These are phyloP conservation scores for Glaucomys volans DNA, from an alignment of 2,113 vertebrate species.

Conservation along the genomic window DNA sequence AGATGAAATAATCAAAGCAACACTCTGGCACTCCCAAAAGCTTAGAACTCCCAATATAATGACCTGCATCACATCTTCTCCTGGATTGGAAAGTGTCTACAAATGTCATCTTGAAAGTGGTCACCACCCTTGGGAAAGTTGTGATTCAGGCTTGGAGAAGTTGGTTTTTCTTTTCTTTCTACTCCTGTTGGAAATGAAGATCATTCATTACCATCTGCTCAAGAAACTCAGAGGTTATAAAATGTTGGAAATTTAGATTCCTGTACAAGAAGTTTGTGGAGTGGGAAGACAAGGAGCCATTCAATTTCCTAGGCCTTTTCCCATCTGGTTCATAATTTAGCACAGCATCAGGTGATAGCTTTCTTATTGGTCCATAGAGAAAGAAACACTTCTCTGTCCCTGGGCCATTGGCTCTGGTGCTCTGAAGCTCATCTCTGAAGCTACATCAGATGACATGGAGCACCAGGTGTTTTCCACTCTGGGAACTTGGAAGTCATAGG, in stretches of 20 bases:
- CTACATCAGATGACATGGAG: background rate
- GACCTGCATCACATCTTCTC: background rate
- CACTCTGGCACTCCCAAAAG: background rate
- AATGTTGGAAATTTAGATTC: slow-evolving; percentile 25
- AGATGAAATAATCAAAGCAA: slow-evolving; percentile 1
- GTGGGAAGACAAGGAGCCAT: background rate
- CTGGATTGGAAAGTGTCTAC: background rate
- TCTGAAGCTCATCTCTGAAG: background rate
- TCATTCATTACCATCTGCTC: slow-evolving; percentile 59
- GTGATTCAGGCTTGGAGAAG: background rate
- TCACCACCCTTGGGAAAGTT: background rate
- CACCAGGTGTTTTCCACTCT: slow-evolving; percentile 3
- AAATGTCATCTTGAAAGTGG: background rate
- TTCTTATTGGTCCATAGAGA: slow-evolving; percentile 45
- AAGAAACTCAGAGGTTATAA: slow-evolving; percentile 46
- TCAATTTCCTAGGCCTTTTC: background rate
- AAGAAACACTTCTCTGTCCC: background rate
- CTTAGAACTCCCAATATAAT: background rate
- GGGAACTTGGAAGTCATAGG: background rate
- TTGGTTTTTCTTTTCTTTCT: background rate
- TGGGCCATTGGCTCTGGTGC: background rate
- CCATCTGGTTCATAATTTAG: background rate
- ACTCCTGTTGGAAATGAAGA: background rate
- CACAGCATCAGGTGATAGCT: background rate
- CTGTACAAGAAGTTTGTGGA: background rate